These are phyloP conservation scores for Agrotis exclamationis DNA, from an alignment of 2,888 invertebrate species.

Conservation along the genomic window DNA sequence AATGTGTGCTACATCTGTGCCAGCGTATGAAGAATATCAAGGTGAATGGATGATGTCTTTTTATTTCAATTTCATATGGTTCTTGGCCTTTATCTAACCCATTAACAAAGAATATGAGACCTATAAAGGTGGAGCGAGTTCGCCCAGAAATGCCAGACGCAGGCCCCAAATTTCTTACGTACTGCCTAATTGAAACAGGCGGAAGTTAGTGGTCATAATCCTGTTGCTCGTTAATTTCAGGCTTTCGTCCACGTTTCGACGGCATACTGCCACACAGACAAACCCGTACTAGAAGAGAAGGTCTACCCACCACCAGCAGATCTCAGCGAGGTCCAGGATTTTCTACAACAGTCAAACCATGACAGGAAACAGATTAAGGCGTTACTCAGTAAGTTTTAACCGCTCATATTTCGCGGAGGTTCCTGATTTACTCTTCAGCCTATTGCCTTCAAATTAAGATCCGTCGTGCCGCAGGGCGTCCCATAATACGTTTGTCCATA, in stretches of 20 bases:
- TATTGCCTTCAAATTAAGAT: no score
- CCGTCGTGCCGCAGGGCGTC: no score
- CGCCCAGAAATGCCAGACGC: no score
- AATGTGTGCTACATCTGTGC: conserved; percentile 66
- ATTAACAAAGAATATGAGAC: no score
- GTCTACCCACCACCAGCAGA: conserved; percentile 79
- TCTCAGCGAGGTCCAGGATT: conserved; percentile 67
- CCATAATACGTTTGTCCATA: no score
- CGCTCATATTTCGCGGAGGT: neutral
- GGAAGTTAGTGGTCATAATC: neutral
- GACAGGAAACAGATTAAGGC: conserved; percentile 51
- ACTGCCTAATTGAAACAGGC: no score
- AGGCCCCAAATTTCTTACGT: no score
- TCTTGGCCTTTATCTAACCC: no score
- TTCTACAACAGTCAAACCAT: conserved; percentile 56
- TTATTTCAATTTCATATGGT: no score
- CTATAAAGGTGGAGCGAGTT: no score
- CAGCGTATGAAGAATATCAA: conserved; percentile 69
- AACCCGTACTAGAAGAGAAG: conserved; percentile 70
- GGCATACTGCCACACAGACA: conserved; percentile 70
- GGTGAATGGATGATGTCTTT: conserved; percentile 37
- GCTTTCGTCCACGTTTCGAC: conserved; percentile 76
- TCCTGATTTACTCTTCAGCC: no score
- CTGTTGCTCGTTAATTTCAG: conserved; percentile 42
- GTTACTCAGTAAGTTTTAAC: conserved; percentile 68